phyloP scores from a whole-genome alignment of 2,888 invertebrate species.

The Noctua pronuba region DNA sequence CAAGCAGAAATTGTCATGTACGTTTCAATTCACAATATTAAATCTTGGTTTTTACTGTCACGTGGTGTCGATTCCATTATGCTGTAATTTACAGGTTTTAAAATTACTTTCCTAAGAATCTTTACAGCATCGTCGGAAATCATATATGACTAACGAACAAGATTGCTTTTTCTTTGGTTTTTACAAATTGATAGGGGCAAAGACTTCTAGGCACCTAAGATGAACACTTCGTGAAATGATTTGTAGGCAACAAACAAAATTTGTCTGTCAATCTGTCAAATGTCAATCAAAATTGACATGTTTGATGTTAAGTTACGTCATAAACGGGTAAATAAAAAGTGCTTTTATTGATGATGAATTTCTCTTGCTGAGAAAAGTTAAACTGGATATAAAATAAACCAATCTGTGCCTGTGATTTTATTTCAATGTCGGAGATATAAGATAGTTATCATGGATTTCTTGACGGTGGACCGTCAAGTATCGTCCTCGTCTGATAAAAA shows the following conservation, averaged over 20 bases:
- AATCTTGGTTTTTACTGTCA: neutral
- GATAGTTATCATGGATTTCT: slow-evolving; percentile 77
- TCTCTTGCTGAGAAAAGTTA: neutral
- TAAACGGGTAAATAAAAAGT: slow-evolving; percentile 55
- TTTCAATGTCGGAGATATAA: slow-evolving; percentile 45
- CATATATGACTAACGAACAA: neutral
- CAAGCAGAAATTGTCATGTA: neutral
- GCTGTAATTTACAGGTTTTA: neutral
- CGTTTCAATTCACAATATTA: slow-evolving; percentile 10
- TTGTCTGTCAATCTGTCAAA: neutral
- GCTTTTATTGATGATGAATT: slow-evolving; percentile 39
- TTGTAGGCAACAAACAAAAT: neutral
- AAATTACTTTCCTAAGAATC: neutral
- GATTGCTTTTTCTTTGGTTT: neutral
- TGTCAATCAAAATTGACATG: slow-evolving; percentile 36
- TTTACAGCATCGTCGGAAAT: neutral
- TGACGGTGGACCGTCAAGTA: slow-evolving; percentile 77
- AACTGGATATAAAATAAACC: neutral
- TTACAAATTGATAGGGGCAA: neutral
- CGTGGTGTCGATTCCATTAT: neutral
- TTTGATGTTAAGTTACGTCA: slow-evolving; percentile 43
- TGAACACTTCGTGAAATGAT: neutral
- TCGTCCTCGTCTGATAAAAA: slow-evolving; percentile 74
- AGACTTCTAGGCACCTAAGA: too few relatives aligned
- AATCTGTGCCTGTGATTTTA: slow-evolving; percentile 9